phyloP scores from a whole-genome alignment of 2,888 invertebrate genomes.

The Megamerina dolium region DNA sequence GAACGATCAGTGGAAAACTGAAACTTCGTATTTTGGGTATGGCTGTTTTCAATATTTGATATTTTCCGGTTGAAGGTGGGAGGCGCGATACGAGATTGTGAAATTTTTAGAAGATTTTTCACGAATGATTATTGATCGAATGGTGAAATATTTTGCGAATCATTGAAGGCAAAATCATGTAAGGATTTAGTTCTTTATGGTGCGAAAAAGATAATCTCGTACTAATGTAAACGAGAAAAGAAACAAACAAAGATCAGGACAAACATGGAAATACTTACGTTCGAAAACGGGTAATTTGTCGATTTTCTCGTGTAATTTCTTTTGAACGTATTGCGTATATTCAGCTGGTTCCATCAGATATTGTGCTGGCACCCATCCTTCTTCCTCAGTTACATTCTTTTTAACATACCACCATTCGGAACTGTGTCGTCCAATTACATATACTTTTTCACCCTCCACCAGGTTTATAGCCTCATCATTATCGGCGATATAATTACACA shows the following conservation, averaged over 20 bases:
- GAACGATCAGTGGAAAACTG: too few relatives aligned
- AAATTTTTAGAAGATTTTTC: too few relatives aligned
- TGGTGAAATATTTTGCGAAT: too few relatives aligned
- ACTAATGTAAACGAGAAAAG: conserved; percentile 1
- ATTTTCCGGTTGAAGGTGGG: too few relatives aligned
- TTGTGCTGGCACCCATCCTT: conserved; percentile 90
- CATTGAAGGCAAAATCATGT: too few relatives aligned
- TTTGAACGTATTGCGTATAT: conserved; percentile 77
- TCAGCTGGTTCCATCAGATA: conserved; percentile 76
- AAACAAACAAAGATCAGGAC: neutral
- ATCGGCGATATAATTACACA: conserved; percentile 80
- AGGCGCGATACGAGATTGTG: too few relatives aligned
- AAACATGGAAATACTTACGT: conserved; percentile 59
- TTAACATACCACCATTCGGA: conserved; percentile 91
- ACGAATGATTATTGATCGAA: too few relatives aligned
- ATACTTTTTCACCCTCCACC: conserved; percentile 84
- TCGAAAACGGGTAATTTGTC: conserved; percentile 87
- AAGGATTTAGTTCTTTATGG: too few relatives aligned
- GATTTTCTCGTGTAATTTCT: conserved; percentile 84
- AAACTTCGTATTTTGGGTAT: too few relatives aligned
- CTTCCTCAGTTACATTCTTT: conserved; percentile 83
- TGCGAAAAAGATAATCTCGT: too few relatives aligned
- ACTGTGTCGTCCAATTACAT: conserved; percentile 75
- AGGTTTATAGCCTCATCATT: conserved; percentile 81
- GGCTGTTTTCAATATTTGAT: too few relatives aligned